Conservation (phyloP, 2,888 invertebrate species). For the Gastracanthus pulcherrimus region DNA sequence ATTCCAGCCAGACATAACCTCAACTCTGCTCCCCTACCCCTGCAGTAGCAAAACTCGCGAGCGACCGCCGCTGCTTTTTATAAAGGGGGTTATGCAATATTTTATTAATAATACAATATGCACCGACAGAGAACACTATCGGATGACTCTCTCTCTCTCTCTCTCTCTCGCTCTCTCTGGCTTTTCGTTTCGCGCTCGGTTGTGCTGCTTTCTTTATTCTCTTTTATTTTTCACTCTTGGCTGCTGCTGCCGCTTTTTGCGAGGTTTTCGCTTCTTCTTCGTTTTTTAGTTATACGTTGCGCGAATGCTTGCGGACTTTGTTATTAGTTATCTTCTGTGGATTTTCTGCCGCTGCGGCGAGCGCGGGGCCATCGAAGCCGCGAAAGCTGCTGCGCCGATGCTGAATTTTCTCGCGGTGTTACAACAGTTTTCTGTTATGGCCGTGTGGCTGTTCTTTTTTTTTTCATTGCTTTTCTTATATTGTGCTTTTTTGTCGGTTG, state of each 20-base stretch:
- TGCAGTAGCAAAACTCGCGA: too few species aligned
- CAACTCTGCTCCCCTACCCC: conserved; percentile 48
- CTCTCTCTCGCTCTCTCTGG: conserved; percentile 41
- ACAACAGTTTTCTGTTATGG: too few species aligned
- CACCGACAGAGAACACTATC: conserved; percentile 57
- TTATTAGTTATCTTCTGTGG: conserved; percentile 54
- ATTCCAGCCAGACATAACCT: conserved; percentile 69
- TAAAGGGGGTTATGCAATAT: conserved; percentile 73
- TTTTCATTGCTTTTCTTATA: too few species aligned
- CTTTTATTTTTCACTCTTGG: not conserved
- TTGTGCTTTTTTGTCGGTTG: too few species aligned
- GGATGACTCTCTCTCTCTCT: conserved; percentile 57
- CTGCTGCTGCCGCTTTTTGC: too few species aligned
- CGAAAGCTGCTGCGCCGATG: not conserved
- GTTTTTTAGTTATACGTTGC: conserved; percentile 8
- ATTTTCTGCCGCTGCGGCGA: conserved; percentile 6
- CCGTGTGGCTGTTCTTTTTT: too few species aligned
- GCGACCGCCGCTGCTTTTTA: conserved; percentile 65
- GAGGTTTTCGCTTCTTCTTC: too few species aligned
- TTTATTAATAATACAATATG: conserved; percentile 74
- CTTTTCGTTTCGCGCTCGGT: conserved; percentile 25
- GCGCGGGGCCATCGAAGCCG: conserved; percentile 12
- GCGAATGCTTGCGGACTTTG: conserved; percentile 46
- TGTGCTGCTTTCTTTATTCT: not conserved
- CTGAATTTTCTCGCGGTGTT: conserved; percentile 27